Evolutionary conservation across 2,113 vertebrate genomes (phyloP), one percentile per base, ranked within the genome.

Genomic region (Callopanchax toddi): DNA sequence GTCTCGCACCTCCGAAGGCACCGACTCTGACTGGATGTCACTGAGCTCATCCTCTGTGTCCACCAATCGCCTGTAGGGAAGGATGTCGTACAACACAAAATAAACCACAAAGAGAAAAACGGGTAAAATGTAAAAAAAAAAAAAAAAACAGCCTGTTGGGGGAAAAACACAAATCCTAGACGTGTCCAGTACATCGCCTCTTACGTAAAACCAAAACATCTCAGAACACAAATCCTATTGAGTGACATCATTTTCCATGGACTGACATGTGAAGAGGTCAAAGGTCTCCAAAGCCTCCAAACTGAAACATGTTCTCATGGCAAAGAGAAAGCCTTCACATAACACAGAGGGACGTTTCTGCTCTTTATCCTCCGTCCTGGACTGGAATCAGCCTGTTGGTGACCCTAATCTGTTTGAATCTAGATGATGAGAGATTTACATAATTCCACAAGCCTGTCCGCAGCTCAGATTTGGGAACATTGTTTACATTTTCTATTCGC

Each of bases 21-120:
- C 96, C 0, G 96, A 95, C 62, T 98, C 96, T 0, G 97, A 99
- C 77, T 96, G 96, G 81, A 99, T 98, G 86, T 96, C 96, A 36
- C 96, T 97, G 80, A 99, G 96, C 71, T 99, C 97, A 89, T 99
- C 97, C 76, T 99, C 97, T 0, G 95, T 96, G 86, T 99, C 97
- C 82, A 99, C 92, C 83, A 99, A 86, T 53, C 93, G 92, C 81
- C 97, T 99, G 71, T 10, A n/a, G 61, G 13, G 42, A 23, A 12
- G 49, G 26, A 37, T 21, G 37, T 8, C 44, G 48, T 25, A 37
- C 42, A 66, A 25, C 9, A 45, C 29, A 39, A 37, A 44, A 60
- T 34, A 20, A 8, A 59, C 1, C 15, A 0, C 20, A 16, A 39
- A 52, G 37, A 6, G 11, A 43, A 15, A 60, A 3, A 15, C 20